Evolutionary conservation across 2,113 vertebrate species (phyloP).

Genomic region (Nematolebias whitei): DNA sequence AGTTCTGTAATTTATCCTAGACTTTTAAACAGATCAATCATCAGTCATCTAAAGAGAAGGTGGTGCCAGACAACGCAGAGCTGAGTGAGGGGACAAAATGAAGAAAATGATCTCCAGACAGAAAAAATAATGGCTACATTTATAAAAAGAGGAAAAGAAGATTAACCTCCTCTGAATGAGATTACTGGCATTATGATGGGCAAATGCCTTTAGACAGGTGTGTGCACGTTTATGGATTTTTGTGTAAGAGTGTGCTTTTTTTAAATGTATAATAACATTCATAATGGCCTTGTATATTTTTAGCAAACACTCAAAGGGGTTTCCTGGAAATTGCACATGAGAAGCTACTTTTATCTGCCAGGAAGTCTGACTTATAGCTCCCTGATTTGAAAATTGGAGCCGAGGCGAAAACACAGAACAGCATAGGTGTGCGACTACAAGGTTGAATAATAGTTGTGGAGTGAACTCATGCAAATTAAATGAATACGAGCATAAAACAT

Average conservation of each 20-base stretch:
- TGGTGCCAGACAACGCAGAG: constrained; percentile 27
- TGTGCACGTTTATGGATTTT: constrained; percentile 30
- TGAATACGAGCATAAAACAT: neutral
- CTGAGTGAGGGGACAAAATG: constrained; percentile 8
- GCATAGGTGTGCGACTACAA: neutral
- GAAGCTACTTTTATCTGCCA: constrained; percentile 59
- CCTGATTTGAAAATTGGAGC: constrained; percentile 20
- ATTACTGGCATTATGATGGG: constrained; percentile 64
- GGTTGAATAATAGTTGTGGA: constrained; percentile 3
- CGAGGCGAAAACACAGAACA: constrained; percentile 29
- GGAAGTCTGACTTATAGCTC: constrained; percentile 46
- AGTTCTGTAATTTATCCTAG: constrained; percentile 44
- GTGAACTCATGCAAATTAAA: neutral
- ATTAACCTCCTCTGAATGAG: constrained; percentile 62
- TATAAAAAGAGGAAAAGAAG: constrained; percentile 52
- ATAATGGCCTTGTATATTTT: constrained; percentile 67
- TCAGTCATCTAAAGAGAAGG: constrained; percentile 37
- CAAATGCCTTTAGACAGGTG: constrained; percentile 60
- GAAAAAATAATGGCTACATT: constrained; percentile 55
- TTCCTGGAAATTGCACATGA: constrained; percentile 51
- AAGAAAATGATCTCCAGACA: constrained; percentile 14
- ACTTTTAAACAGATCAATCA: constrained; percentile 50
- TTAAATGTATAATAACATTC: constrained; percentile 41
- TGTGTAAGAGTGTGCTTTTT: constrained; percentile 36
- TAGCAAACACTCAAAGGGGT: constrained; percentile 53